Evolutionary conservation across 2,797 vertebrate species (phyloP).

Genomic region (Bucorvus abyssinicus): DNA sequence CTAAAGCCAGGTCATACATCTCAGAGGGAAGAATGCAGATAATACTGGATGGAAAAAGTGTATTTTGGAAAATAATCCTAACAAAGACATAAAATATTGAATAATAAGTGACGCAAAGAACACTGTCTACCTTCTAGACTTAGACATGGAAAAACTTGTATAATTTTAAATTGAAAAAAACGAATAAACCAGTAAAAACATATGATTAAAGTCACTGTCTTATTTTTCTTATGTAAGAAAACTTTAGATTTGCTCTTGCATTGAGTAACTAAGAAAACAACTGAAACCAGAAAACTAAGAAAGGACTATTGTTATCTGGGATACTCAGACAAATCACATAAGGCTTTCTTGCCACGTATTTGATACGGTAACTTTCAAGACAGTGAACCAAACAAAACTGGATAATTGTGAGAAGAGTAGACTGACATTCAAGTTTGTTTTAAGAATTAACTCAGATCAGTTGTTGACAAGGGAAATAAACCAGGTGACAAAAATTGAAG

Average conservation of each 20-base stretch:
- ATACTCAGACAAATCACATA: neutral
- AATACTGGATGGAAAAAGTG: neutral
- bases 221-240: neutral
- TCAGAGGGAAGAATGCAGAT: neutral
- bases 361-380: neutral
- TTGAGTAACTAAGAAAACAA: neutral
- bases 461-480: neutral
- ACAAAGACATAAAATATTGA: neutral
- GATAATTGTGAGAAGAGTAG: neutral
- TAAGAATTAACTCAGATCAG: neutral
- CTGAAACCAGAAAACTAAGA: neutral
- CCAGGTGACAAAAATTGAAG: neutral
- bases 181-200: neutral
- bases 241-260: neutral
- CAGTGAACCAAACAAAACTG: neutral
- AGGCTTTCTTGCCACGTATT: neutral
- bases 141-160: neutral
- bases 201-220: rapidly evolving
- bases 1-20: neutral
- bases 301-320: neutral
- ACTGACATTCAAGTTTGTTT: neutral
- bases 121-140: neutral
- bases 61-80: neutral
- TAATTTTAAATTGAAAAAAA: neutral
- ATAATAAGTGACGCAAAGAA: neutral